Conservation (phyloP, 2,888 invertebrate genomes). For the Hypercompe scribonia region DNA sequence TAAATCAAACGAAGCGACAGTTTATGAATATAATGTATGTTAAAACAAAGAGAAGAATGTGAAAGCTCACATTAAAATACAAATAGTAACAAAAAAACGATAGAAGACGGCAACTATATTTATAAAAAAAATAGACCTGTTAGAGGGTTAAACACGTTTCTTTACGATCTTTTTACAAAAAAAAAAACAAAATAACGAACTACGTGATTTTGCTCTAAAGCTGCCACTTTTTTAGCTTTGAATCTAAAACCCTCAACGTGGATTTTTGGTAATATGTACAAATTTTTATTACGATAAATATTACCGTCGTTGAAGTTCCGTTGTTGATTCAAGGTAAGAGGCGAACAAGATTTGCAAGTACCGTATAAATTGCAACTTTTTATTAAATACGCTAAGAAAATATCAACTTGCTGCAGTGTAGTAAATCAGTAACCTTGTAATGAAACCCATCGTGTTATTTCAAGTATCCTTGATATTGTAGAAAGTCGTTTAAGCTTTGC, state of each 20-base stretch:
- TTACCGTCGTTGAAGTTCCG: constrained; percentile 26
- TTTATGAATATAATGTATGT: neutral
- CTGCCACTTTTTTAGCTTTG: constrained; percentile 55
- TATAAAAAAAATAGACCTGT: constrained; percentile 56
- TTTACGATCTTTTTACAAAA: constrained; percentile 68
- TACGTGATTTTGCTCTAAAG: constrained; percentile 67
- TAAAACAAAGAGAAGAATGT: neutral
- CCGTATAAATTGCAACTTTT: constrained; percentile 23
- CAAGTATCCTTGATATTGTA: constrained; percentile 21
- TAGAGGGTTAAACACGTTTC: constrained; percentile 57
- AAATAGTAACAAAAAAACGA: neutral
- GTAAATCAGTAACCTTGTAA: constrained; percentile 22
- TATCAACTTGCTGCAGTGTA: constrained; percentile 16
- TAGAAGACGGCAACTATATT: neutral
- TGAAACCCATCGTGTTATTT: constrained; percentile 20
- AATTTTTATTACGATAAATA: constrained; percentile 31
- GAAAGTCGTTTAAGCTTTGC: constrained; percentile 22
- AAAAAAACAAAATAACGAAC: constrained; percentile 65
- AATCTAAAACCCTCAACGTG: constrained; percentile 49
- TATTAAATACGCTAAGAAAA: constrained; percentile 16
- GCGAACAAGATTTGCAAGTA: constrained; percentile 35
- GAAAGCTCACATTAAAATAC: too few relatives aligned
- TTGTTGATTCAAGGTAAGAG: constrained; percentile 45
- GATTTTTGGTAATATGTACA: constrained; percentile 32
- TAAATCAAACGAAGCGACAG: constrained; percentile 11